Evolutionary conservation across 1,140 invertebrate genomes (phyloP).

Genomic region (Drosophila gunungcola): DNA sequence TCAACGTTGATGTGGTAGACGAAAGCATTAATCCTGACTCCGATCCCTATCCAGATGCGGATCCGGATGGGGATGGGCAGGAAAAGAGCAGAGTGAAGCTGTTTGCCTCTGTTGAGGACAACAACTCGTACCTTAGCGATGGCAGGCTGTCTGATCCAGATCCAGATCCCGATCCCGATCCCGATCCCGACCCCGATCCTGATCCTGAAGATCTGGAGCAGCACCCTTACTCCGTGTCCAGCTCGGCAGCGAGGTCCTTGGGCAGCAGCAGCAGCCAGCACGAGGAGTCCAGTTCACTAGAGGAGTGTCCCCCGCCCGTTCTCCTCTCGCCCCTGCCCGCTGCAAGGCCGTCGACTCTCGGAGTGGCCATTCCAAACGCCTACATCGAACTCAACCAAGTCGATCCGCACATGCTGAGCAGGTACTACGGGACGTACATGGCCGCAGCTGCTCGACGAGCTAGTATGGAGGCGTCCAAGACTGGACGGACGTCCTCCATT

Average conservation of each 20-base stretch:
- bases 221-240: slow-evolving; percentile 30
- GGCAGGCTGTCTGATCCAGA: slow-evolving; percentile 30
- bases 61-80: not conserved
- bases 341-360: not conserved
- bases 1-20: slow-evolving; percentile 37
- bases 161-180: slow-evolving; percentile 7
- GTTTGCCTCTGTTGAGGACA: slow-evolving; percentile 41
- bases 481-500: slow-evolving; percentile 12
- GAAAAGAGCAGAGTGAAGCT: slow-evolving; percentile 22
- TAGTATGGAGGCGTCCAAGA: slow-evolving; percentile 36
- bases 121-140: slow-evolving; percentile 66
- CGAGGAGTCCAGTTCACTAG: slow-evolving; percentile 63
- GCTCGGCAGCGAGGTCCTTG: slow-evolving; percentile 31
- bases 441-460: slow-evolving; percentile 66
- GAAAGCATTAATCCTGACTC: slow-evolving; percentile 11
- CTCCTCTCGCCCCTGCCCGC: not conserved
- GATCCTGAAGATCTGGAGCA: slow-evolving; percentile 44
- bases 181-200: slow-evolving; percentile 26
- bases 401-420: slow-evolving; percentile 64
- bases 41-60: not conserved
- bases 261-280: slow-evolving; percentile 58
- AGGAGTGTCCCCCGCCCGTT: slow-evolving; percentile 41
- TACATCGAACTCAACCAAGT: slow-evolving; percentile 58
- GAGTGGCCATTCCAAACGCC: slow-evolving; percentile 10
- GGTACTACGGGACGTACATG: slow-evolving; percentile 76